Base-by-base conservation (phyloP, 1,140 invertebrate species). In the Subanguina moxae region DNA sequence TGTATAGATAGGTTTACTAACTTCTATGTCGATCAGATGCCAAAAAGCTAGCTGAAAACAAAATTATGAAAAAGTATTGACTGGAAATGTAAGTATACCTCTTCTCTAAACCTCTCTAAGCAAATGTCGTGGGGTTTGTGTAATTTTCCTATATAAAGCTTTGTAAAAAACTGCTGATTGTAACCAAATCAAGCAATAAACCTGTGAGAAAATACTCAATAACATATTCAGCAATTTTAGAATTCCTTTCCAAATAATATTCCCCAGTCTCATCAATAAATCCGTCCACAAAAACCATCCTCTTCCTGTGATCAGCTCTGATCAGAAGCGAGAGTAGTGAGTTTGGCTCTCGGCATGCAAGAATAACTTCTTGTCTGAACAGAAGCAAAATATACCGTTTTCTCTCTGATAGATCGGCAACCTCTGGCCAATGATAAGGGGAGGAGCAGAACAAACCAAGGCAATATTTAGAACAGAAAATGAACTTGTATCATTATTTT, bases 41-140 rank as follows among this genome's bases (percentile, higher is more conserved):
- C 58, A 61, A 61, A 61, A 61, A 25, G 28, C n/a, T 7, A 61
- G 48, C 23, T 52, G 8, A 8, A 21, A 19, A 52, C 48, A 25
- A 5, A 52, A 52, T 52, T 38, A 5, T 52, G 3, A 52, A 52
- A n/a, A 52, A 19, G 3, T 15, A 52, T 25, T 15, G 15, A 21
- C 17, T 52, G 3, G 15, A 19, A 52, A 5, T 38, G 11, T 38
- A 38, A 38, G 32, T 38, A 38, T 38, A 38, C 32, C 32, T 38
- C 84, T 27, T 84, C 76, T 67, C 83, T 84, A 21, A 85, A 84
- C 23, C 84, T 80, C 13, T 84, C 83, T 9, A 83, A 80, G 65
- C 85, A 86, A 25, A 84, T 78, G 68, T 84, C 82, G 43, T 82
- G 68, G 1, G 84, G 84, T 45, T 85, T 84, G 68, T 86, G 85